These are phyloP conservation scores for Lindbergichthys nudifrons DNA, from an alignment of 2,797 vertebrate genomes.

Conservation along the genomic window DNA sequence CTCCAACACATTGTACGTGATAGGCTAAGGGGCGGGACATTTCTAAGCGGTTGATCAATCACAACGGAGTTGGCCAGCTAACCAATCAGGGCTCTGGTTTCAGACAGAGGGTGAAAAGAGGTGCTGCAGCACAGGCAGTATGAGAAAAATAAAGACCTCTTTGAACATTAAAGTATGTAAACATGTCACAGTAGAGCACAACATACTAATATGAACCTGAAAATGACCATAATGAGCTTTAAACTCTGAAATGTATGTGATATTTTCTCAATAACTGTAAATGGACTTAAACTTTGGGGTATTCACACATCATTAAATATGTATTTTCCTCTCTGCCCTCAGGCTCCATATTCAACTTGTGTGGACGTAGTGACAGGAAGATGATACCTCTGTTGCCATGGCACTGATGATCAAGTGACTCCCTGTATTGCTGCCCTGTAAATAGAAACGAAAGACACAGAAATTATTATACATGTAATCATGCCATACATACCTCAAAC, in stretches of 20 bases:
- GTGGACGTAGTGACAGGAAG: conserved; percentile 42
- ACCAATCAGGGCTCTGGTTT: too few species aligned
- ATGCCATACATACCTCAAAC: conserved; percentile 77
- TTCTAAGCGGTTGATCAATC: too few species aligned
- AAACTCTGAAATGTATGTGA: not conserved
- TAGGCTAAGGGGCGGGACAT: too few species aligned
- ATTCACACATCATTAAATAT: conserved; percentile 15
- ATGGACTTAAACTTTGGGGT: not conserved
- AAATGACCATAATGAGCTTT: too few species aligned
- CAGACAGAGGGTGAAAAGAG: too few species aligned
- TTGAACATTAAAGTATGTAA: too few species aligned
- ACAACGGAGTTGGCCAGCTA: too few species aligned
- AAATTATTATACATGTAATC: conserved; percentile 60
- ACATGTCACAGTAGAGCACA: too few species aligned
- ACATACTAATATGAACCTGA: too few species aligned
- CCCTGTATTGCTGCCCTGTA: conserved; percentile 82
- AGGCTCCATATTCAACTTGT: conserved; percentile 51
- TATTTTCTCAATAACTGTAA: not conserved
- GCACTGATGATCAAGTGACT: conserved; percentile 66
- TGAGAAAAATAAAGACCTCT: too few species aligned
- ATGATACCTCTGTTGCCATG: conserved; percentile 54
- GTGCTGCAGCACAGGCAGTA: too few species aligned
- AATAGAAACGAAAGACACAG: conserved; percentile 60
- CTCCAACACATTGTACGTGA: too few species aligned
- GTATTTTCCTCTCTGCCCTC: not conserved